Evolutionary conservation across 2,113 vertebrate genomes (phyloP), one percentile per base, ranked within the genome.

Genomic region (Myrmophylax atrothorax): DNA sequence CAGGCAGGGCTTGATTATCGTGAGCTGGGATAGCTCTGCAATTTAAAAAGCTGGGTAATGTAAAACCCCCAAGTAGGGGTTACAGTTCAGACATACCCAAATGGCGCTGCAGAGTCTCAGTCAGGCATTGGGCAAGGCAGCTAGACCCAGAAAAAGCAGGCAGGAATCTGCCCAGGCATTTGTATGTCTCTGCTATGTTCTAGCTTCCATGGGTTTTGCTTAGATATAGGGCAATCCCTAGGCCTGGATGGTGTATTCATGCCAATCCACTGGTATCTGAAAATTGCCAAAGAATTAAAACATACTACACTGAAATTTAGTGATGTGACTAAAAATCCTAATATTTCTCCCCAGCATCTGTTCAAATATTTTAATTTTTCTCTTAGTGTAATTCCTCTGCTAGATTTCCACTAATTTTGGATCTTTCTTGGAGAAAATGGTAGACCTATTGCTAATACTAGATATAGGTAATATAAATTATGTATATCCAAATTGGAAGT

Each of bases 401-500:
- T 68, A 25, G 3, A 14, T 63, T 89, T 58, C 49, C 9, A 35
- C 33, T 72, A 46, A 29, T 22, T 75, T 78, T 79, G 10, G 2
- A 67, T 58, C 14, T 52, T 58, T 75, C 16, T 49, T 49, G 17
- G 7, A 70, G 22, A 76, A 78, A 49, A 59, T 4, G 38, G 14
- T 42, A 58, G 13, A 26, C 9, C 2, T 59, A 6, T 49, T n/a
- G 55, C 8, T 59, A 63, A 35, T 60, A 22, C 5, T n/a, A 46
- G 2, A 24, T 37, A 3, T 12, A 77, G 50, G 29, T 44, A 60
- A 69, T 15, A 59, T 29, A 52, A 83, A 38, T 22, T n/a, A 20
- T 40, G 6, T 6, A 0, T 53, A 33, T 46, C n/a, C 2, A 0
- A 52, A 22, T 42, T 42, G 6, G 6, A 56, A 69, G 18, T 66